Evolutionary conservation across 2,888 invertebrate genomes (phyloP).

Genomic region (Acronicta alni): DNA sequence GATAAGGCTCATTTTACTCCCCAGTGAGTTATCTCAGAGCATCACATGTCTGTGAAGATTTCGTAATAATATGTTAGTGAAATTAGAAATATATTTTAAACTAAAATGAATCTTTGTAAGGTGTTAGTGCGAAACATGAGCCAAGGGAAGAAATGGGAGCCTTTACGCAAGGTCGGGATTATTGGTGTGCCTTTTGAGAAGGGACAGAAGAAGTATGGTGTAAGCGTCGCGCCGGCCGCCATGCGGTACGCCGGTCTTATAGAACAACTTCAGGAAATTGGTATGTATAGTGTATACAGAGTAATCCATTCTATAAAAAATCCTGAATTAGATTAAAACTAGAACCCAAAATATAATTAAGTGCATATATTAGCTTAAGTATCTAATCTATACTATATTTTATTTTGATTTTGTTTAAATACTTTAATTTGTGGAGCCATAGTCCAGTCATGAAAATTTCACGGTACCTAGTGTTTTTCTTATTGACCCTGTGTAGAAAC

Average conservation of each 20-base stretch:
- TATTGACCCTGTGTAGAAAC: too few relatives aligned
- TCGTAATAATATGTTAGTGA: constrained; percentile 47
- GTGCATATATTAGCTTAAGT: too few relatives aligned
- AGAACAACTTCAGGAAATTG: constrained; percentile 89
- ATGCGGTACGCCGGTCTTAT: constrained; percentile 91
- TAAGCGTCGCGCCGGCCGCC: constrained; percentile 91
- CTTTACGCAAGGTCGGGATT: constrained; percentile 90
- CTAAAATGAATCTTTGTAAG: constrained; percentile 78
- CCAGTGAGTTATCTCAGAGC: constrained; percentile 56
- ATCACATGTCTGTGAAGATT: constrained; percentile 45
- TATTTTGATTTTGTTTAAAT: too few relatives aligned
- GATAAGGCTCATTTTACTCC: constrained; percentile 64
- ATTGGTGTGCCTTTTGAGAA: constrained; percentile 95
- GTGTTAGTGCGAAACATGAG: constrained; percentile 77
- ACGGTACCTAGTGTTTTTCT: too few relatives aligned
- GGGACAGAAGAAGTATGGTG: constrained; percentile 93
- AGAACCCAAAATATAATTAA: too few relatives aligned
- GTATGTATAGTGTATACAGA: constrained; percentile 75
- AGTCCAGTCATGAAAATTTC: too few relatives aligned
- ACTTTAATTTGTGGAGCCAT: too few relatives aligned
- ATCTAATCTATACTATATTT: too few relatives aligned
- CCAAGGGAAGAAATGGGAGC: constrained; percentile 69
- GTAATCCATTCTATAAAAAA: too few relatives aligned
- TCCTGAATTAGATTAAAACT: too few relatives aligned
- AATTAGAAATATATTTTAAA: constrained; percentile 43